A percentile compares a stretch with the other conserved stretches of the same genome.
phyloP scores from a whole-genome alignment of 2,797 vertebrate genomes.

The Enteromius paludinosus region DNA sequence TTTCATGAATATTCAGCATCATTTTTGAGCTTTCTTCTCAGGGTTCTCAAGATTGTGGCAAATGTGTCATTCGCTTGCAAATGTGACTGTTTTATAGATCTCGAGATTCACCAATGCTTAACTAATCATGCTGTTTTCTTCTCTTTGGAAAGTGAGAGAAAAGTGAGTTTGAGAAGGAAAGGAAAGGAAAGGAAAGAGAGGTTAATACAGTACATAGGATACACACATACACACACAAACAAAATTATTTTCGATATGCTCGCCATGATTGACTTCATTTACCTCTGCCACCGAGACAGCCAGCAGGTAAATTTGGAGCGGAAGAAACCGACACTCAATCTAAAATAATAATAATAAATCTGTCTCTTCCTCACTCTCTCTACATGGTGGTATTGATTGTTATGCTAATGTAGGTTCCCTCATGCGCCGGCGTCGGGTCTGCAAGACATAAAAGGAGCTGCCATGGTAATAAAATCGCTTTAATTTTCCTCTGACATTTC shows the following conservation, averaged over 20 bases:
- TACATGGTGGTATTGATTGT: slow-evolving; percentile 35
- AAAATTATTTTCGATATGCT: background rate
- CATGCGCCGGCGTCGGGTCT: slow-evolving; percentile 22
- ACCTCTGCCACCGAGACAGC: slow-evolving; percentile 20
- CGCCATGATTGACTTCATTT: slow-evolving; percentile 31
- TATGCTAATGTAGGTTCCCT: slow-evolving; percentile 46
- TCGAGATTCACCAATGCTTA: background rate
- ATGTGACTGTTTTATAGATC: slow-evolving; percentile 7
- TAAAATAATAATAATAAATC: slow-evolving; percentile 42
- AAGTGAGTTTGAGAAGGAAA: background rate
- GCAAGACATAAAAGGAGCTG: slow-evolving; percentile 19
- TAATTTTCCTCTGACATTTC: slow-evolving; percentile 39
- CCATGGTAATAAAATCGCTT: slow-evolving; percentile 34
- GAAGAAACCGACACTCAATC: slow-evolving; percentile 25
- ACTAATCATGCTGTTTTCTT: slow-evolving; percentile 11
- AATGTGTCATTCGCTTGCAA: background rate
- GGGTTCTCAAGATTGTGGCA: background rate
- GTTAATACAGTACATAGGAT: slow-evolving; percentile 15
- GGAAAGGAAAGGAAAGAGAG: background rate
- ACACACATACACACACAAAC: background rate
- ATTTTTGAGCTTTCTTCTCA: slow-evolving; percentile 3
- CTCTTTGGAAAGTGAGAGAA: background rate
- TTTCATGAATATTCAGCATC: background rate
- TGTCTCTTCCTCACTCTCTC: slow-evolving; percentile 2
- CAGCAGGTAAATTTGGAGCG: slow-evolving; percentile 8